A percentile compares a stretch with the other conserved stretches of the same genome.
These are phyloP conservation scores for Petrolisthes cinctipes DNA, from an alignment of 2,888 invertebrate genomes.

Conservation along the genomic window DNA sequence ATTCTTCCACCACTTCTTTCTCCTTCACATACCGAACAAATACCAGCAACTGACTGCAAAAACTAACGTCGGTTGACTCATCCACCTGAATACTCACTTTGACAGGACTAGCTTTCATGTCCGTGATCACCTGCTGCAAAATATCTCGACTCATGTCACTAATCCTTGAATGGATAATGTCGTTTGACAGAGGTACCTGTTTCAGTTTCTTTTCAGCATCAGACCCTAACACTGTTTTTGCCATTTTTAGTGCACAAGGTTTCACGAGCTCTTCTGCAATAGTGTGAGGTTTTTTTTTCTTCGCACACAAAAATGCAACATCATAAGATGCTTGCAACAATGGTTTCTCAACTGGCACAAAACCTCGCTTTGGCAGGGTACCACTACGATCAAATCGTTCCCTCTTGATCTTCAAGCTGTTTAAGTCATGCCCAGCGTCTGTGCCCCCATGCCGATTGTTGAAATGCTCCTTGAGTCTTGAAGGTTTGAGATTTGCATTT, in stretches of 20 bases:
- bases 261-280: conserved; percentile 19
- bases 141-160: conserved; percentile 25
- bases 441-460: conserved; percentile 1
- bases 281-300: conserved; percentile 16
- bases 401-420: background rate
- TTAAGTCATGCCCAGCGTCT: background rate
- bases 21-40: conserved; percentile 24
- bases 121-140: conserved; percentile 17
- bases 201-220: conserved; percentile 19
- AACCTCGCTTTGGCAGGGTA: background rate
- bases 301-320: too few relatives aligned
- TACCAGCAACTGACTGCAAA: conserved; percentile 27
- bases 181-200: conserved; percentile 27
- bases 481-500: background rate
- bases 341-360: background rate
- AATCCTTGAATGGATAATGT: conserved; percentile 32
- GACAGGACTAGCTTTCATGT: conserved; percentile 32
- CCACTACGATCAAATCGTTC: conserved; percentile 16
- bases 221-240: conserved; percentile 1
- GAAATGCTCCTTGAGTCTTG: background rate
- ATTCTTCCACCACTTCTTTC: conserved; percentile 43
- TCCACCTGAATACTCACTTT: conserved; percentile 25
- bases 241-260: conserved; percentile 27
- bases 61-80: conserved; percentile 27
- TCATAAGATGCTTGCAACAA: too few relatives aligned